Evolutionary conservation across 1,140 invertebrate species (phyloP).

Genomic region (Leptopilina clavipes): DNA sequence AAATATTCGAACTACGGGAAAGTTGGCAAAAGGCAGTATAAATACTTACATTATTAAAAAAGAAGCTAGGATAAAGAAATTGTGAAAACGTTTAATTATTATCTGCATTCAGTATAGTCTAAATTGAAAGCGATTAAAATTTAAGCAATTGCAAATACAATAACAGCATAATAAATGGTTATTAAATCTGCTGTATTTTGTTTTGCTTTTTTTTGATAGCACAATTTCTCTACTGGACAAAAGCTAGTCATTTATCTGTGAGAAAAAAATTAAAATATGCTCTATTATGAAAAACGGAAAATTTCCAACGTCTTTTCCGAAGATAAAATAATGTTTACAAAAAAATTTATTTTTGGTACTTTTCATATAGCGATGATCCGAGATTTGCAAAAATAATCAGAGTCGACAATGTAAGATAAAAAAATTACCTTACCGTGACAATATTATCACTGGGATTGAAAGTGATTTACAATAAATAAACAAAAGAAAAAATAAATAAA

Average conservation of each 20-base stretch:
- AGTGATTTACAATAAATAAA: too few relatives aligned
- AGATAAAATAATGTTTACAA: background rate
- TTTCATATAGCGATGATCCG: too few relatives aligned
- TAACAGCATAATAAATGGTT: background rate
- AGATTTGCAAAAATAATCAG: too few relatives aligned
- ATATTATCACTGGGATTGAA: too few relatives aligned
- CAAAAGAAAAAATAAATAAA: too few relatives aligned
- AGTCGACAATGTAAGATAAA: too few relatives aligned
- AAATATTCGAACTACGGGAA: background rate
- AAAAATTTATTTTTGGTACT: too few relatives aligned
- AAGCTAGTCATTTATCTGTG: conserved; percentile 2
- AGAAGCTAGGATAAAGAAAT: background rate
- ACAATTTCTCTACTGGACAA: background rate
- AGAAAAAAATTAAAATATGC: background rate
- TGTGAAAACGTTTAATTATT: conserved; percentile 26
- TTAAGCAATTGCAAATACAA: conserved; percentile 19
- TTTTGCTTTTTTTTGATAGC: background rate
- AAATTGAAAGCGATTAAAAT: conserved; percentile 6
- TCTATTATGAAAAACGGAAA: background rate
- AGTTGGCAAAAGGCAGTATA: background rate
- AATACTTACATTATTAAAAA: background rate
- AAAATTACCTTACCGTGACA: too few relatives aligned
- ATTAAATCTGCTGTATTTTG: background rate
- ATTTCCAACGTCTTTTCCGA: background rate
- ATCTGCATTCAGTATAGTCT: background rate